phyloP scores from a whole-genome alignment of 2,797 vertebrate species.

The Xenops minutus region DNA sequence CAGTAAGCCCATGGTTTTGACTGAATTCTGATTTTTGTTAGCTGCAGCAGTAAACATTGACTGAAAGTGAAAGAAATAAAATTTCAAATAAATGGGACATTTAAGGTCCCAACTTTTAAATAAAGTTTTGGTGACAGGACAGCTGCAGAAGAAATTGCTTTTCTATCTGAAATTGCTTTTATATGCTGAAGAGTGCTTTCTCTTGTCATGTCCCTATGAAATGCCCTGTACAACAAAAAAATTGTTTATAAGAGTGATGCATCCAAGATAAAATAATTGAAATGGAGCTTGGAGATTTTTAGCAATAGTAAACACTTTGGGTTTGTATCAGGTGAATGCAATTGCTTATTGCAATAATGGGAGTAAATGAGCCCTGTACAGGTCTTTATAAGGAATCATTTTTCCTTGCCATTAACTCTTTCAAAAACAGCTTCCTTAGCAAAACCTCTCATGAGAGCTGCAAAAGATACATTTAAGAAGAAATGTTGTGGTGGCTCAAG shows the following conservation, averaged over 20 bases:
- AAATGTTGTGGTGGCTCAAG: accelerated
- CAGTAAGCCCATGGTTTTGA: not conserved
- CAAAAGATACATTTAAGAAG: not conserved
- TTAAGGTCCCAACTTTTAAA: not conserved
- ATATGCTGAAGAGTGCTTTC: not conserved
- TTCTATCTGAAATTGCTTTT: not conserved
- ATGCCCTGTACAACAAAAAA: not conserved
- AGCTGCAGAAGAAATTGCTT: not conserved
- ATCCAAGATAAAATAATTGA: not conserved
- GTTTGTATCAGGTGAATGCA: not conserved
- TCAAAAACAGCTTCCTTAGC: not conserved
- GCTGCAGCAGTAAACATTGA: not conserved
- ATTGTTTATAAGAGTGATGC: not conserved
- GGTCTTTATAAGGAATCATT: not conserved
- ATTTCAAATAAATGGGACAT: not conserved
- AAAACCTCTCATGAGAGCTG: not conserved
- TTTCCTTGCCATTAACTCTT: not conserved
- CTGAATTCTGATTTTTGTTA: not conserved
- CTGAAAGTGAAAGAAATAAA: not conserved
- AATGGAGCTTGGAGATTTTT: not conserved
- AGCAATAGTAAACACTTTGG: not conserved
- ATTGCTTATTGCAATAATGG: not conserved
- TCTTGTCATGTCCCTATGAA: not conserved
- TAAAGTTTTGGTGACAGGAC: not conserved
- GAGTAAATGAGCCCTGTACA: slow-evolving; percentile 10